Percentiles rank a stretch among this genome's conserved stretches.
Conservation (phyloP, 2,888 invertebrate genomes). For the Athripsodes cinereus region DNA sequence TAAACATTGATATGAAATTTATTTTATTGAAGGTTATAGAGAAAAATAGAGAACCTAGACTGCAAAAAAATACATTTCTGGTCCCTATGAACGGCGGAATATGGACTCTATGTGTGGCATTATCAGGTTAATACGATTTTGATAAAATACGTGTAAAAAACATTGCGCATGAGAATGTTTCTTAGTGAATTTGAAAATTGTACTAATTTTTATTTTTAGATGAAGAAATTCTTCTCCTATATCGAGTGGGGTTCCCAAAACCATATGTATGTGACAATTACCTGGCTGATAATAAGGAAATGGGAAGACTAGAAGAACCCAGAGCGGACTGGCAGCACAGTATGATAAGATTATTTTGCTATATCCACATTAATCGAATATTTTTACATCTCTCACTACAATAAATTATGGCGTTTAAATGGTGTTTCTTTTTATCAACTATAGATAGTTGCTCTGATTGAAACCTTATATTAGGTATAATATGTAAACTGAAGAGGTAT, state of each 20-base stretch:
- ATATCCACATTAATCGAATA: too few relatives aligned
- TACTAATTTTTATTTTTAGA: conserved; percentile 39
- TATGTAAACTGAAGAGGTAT: too few relatives aligned
- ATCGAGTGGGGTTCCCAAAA: conserved; percentile 59
- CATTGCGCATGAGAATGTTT: background rate
- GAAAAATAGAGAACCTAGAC: conserved; percentile 33
- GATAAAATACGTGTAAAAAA: too few relatives aligned
- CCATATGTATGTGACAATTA: conserved; percentile 75
- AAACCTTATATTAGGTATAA: too few relatives aligned
- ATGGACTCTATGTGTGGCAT: conserved; percentile 80
- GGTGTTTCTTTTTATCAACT: too few relatives aligned
- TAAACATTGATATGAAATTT: background rate
- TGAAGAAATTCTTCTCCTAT: conserved; percentile 63
- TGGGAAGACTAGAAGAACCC: conserved; percentile 60
- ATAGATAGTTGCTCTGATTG: too few relatives aligned
- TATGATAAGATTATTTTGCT: conserved; percentile 31
- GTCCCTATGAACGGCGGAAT: conserved; percentile 88
- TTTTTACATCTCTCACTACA: too few relatives aligned
- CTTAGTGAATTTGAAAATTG: background rate
- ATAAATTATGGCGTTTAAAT: too few relatives aligned
- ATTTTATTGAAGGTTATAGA: conserved; percentile 17
- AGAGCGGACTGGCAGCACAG: conserved; percentile 76
- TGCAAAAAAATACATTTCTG: conserved; percentile 56
- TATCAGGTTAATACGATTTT: conserved; percentile 65
- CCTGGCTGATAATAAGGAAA: conserved; percentile 62